Conservation (phyloP, 2,888 invertebrate species). For the Anagyrus pseudococci region DNA sequence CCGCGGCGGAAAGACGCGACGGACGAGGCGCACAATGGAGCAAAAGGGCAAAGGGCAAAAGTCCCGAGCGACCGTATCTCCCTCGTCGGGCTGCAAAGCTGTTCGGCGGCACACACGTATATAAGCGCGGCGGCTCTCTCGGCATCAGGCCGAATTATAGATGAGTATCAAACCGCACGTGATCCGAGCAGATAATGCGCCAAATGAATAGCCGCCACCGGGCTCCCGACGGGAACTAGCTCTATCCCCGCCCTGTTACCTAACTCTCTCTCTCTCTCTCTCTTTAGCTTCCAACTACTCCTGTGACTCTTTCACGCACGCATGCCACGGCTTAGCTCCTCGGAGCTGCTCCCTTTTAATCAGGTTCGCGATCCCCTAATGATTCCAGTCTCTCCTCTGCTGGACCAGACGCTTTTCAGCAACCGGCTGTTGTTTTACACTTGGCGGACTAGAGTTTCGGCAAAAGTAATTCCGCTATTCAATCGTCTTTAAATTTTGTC, state of each 20-base stretch:
- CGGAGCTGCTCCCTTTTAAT: slow-evolving; percentile 45
- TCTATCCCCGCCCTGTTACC: slow-evolving; percentile 4
- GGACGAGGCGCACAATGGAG: no score
- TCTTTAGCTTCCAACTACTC: slow-evolving; percentile 34
- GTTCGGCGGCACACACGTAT: no score
- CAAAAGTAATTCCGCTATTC: no score
- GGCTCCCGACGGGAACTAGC: slow-evolving; percentile 49
- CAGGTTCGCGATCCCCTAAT: slow-evolving; percentile 58
- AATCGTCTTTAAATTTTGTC: no score
- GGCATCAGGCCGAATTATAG: slow-evolving; percentile 52
- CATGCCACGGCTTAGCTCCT: neutral
- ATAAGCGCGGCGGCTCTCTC: neutral
- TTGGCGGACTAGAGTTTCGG: no score
- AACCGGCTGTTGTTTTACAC: no score
- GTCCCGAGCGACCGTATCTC: slow-evolving; percentile 4
- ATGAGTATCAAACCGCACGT: slow-evolving; percentile 56
- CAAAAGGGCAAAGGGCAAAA: slow-evolving; percentile 1
- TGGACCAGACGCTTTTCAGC: no score
- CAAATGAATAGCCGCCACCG: slow-evolving; percentile 53
- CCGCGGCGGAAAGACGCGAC: no score
- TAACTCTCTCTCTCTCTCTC: no score
- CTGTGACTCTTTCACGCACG: slow-evolving; percentile 54
- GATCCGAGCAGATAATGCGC: slow-evolving; percentile 56
- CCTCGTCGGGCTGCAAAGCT: neutral
- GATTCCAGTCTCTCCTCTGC: no score